Evolutionary conservation across 2,113 vertebrate genomes (phyloP).

Genomic region (Copsychus sechellarum): DNA sequence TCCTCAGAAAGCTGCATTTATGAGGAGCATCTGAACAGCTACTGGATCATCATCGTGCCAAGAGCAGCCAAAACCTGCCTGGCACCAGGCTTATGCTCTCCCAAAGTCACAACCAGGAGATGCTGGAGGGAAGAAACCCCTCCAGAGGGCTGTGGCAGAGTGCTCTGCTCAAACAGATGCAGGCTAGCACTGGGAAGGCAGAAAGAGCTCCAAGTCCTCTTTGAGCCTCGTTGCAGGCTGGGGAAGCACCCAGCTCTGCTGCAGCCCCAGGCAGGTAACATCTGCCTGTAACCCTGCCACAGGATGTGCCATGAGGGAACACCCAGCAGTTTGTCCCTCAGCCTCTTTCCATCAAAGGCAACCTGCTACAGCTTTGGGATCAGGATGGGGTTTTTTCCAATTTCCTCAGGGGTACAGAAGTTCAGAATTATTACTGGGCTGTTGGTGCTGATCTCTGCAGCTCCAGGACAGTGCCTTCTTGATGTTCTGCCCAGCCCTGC

Average conservation of each 20-base stretch:
- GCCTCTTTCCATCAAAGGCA: background rate
- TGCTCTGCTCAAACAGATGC: background rate
- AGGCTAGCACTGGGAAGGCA: background rate
- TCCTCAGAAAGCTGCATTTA: background rate
- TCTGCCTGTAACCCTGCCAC: background rate
- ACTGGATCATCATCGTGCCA: fast-evolving
- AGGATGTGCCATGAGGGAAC: fast-evolving
- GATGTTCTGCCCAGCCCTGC: background rate
- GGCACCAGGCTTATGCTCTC: fast-evolving
- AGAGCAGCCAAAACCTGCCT: background rate
- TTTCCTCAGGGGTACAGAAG: background rate
- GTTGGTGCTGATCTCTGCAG: background rate
- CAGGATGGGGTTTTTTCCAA: background rate
- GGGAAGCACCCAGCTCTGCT: background rate
- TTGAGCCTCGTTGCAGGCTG: background rate
- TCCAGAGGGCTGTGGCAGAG: background rate
- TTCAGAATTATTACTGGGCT: background rate
- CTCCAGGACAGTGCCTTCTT: fast-evolving
- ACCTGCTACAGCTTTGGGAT: background rate
- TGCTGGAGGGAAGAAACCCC: background rate
- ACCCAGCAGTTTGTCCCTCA: background rate
- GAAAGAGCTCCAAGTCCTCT: background rate
- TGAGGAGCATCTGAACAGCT: background rate
- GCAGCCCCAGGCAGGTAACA: background rate
- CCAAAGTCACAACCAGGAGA: background rate